These are phyloP conservation scores for Pachyramphus minor DNA, from an alignment of 2,113 vertebrate genomes.

Conservation along the genomic window DNA sequence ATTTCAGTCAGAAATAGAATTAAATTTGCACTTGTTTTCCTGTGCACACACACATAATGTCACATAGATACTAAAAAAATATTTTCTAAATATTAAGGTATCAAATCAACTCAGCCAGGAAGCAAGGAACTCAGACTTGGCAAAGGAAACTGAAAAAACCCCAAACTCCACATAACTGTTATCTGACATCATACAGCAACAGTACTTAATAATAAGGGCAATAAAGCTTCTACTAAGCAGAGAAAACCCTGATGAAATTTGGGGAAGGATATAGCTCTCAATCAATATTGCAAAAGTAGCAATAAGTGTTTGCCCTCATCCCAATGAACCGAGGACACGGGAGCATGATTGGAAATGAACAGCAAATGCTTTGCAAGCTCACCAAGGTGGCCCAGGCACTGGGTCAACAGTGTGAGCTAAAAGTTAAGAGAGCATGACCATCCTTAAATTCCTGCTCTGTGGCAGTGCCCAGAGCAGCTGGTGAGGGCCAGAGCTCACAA, in stretches of 20 bases:
- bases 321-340: neutral
- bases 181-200: neutral
- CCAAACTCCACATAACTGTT: neutral
- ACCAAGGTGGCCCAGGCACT: neutral
- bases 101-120: neutral
- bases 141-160: neutral
- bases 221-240: neutral
- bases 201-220: neutral
- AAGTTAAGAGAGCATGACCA: neutral
- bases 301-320: neutral
- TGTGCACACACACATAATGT: neutral
- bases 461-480: neutral
- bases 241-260: neutral
- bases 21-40: neutral
- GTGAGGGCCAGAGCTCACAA: neutral
- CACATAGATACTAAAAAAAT: neutral
- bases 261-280: neutral
- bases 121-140: neutral
- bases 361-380: neutral
- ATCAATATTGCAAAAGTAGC: neutral
- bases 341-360: neutral
- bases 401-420: neutral
- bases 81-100: neutral
- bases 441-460: neutral
- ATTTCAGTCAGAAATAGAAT: neutral